Base-by-base conservation (phyloP, 2,888 invertebrate species). In the Cordylochernes scorpioides region DNA sequence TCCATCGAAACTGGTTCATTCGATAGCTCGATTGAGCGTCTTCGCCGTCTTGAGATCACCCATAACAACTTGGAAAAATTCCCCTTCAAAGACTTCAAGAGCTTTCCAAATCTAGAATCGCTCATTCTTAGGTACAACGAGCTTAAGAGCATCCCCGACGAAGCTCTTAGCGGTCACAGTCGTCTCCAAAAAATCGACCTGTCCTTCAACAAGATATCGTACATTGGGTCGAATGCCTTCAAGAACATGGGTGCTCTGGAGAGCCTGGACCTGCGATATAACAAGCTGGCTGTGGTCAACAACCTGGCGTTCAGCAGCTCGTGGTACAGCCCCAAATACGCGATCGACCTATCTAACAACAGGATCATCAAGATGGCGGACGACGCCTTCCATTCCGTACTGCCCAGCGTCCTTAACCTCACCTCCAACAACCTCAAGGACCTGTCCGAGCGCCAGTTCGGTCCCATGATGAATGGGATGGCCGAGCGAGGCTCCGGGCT, bases 161-260 rank as follows among this genome's bases (percentile, higher is more conserved):
- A 35, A 7, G 37, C 37, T 3, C 37, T 39, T 22, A 16, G 29
- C 1, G 7, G 25, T 2, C 31, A 33, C 17, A 17, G 30, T 10
- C n/a, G n/a, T n/a, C n/a, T n/a, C n/a, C 29, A 28, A 15, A 28
- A 33, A 25, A 37, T 39, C 12, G 33, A 39, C 27, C 17, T 39
- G n/a, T 37, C 35, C 7, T 39, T 37, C 12, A 39, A 39, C 21
- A 37, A 39, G 15, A 39, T 39, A 10, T 33, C 30, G 22, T 34
- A 39, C 18, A 24, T 39, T 5, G 39, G 39, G n/a, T 29, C 39
- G 4, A 31, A 33, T 26, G 33, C 39, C 6, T 39, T 39, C 24
- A 34, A 39, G 22, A 29, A 27, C 15, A 17, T 37, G 13, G 14
- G 17, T 3, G 28, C 17, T 17, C 22, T 39, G 14, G 31, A 37